phyloP scores from a whole-genome alignment of 1,140 invertebrate genomes.

The Pachypeltis micranthus region DNA sequence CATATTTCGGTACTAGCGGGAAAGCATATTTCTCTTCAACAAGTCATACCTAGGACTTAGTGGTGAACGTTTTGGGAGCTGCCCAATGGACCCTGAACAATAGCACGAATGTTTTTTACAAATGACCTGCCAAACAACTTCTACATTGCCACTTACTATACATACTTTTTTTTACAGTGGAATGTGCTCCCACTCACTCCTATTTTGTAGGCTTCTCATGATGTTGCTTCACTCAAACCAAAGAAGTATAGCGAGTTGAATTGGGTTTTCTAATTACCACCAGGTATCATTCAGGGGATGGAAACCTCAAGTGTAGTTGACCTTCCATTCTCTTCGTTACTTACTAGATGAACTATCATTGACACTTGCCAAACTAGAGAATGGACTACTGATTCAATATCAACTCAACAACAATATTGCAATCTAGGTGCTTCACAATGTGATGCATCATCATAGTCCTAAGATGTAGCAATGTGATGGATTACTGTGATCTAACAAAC shows the following conservation, averaged over 20 bases:
- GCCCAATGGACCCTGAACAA: no score
- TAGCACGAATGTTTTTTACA: no score
- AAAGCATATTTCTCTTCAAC: no score
- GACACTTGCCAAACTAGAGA: neutral
- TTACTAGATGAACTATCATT: neutral
- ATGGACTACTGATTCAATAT: neutral
- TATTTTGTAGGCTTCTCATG: neutral
- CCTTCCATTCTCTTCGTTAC: neutral
- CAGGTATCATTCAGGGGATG: neutral
- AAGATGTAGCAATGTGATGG: neutral
- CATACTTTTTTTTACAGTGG: no score
- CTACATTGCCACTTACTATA: no score
- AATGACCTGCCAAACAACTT: no score
- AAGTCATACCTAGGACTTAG: no score
- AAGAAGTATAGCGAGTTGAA: neutral
- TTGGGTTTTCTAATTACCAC: neutral
- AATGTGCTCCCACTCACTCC: no score
- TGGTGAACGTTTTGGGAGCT: no score
- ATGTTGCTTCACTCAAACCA: neutral
- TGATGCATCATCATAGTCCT: neutral
- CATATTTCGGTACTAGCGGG: no score
- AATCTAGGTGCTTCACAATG: neutral
- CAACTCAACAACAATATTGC: neutral
- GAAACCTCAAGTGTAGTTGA: neutral
- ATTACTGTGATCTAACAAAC: neutral